phyloP scores from a whole-genome alignment of 2,888 invertebrate genomes.

The Drosophila dives region DNA sequence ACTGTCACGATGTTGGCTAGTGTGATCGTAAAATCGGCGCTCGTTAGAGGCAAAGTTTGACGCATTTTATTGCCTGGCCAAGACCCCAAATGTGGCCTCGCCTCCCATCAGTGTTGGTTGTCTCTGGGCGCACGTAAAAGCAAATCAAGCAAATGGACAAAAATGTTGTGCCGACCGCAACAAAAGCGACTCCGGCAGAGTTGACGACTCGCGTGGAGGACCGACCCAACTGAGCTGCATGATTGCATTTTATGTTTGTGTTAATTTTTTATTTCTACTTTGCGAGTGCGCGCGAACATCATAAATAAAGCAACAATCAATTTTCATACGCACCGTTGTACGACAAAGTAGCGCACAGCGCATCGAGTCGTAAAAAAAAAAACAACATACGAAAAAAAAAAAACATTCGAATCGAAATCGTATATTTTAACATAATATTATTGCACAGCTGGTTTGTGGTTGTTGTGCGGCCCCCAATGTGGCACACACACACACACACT shows the following conservation, averaged over 20 bases:
- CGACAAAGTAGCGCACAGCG: constrained; percentile 58
- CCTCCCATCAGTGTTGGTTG: constrained; percentile 32
- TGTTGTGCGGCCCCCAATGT: constrained; percentile 9
- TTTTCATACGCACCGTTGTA: constrained; percentile 77
- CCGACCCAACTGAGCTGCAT: constrained; percentile 62
- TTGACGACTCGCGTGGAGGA: constrained; percentile 21
- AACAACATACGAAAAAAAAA: neutral
- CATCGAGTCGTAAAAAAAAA: constrained; percentile 60
- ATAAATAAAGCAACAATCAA: constrained; percentile 80
- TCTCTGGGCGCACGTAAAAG: constrained; percentile 74
- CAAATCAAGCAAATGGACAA: constrained; percentile 77
- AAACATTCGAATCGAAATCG: constrained; percentile 67
- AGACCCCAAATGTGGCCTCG: constrained; percentile 27
- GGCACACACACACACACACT: neutral
- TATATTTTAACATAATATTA: constrained; percentile 80
- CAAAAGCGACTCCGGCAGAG: constrained; percentile 9
- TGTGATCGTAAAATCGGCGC: constrained; percentile 69
- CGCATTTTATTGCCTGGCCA: constrained; percentile 69
- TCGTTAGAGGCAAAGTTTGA: constrained; percentile 77
- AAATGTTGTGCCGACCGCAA: constrained; percentile 27
- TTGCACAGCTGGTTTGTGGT: constrained; percentile 54
- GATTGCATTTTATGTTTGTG: constrained; percentile 80
- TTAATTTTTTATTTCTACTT: constrained; percentile 79
- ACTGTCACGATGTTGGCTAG: constrained; percentile 35
- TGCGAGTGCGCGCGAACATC: constrained; percentile 56